Evolutionary conservation across 2,113 vertebrate genomes (phyloP), one percentile per base, ranked within the genome.

Genomic region (Tautogolabrus adspersus): DNA sequence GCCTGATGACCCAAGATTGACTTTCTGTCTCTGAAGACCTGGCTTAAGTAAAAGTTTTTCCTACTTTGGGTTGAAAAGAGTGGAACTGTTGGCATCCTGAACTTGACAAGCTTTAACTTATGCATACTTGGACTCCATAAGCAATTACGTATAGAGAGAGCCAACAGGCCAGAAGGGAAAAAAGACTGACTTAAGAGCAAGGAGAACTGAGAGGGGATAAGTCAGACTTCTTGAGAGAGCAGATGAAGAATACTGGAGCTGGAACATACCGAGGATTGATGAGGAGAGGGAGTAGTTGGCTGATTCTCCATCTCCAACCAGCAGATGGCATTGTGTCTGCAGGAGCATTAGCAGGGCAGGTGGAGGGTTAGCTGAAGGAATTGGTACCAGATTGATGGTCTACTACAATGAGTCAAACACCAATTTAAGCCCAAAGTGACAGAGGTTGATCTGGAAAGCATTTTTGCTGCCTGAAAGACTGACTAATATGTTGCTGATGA

Each of bases 251-350:
- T 34, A 23, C 16, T 49, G 47, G 1, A 19, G 10, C 10, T 44
- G 19, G 34, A 64, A 34, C 8, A 47, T 40, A 70, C 46, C 57
- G 6, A 18, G 55, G 40, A 34, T 9, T 49, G 1, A 47, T 19
- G 6, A 34, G 1, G 37, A 1, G 30, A n/a, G 8, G 2, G 11
- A 37, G 7, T 52, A 21, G 5, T 42, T 46, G 6, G n/a, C 59
- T 79, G 76, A 55, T 38, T 55, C 12, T 78, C 42, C 3, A 2
- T 40, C 37, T 63, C 6, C 12, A 19, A 74, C 75, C 90, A 89
- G 61, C 56, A 90, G 90, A 64, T 81, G 91, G 74, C 86, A 74
- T 66, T 67, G 42, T 78, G 59, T 30, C 63, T 44, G 63, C 66
- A 83, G 18, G 1, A 79, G 57, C 11, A 16, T 19, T 3, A 21